These are phyloP conservation scores for Catocala sponsa DNA, from an alignment of 2,888 invertebrate species.

Conservation along the genomic window DNA sequence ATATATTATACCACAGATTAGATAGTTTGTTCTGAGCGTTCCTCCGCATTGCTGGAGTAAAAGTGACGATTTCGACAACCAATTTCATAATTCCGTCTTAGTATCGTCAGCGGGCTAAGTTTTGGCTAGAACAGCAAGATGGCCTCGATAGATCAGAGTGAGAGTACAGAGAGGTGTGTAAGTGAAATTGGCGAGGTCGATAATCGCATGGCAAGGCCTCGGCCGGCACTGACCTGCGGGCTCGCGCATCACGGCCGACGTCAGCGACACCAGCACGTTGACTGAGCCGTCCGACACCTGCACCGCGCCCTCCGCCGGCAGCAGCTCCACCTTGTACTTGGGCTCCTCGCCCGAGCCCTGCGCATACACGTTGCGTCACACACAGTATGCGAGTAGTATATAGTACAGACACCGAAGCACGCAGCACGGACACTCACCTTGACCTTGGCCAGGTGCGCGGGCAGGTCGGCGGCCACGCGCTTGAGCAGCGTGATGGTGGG, in stretches of 20 bases:
- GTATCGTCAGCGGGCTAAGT: slow-evolving; percentile 44
- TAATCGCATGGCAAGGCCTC: slow-evolving; percentile 42
- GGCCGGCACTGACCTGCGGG: slow-evolving; percentile 84
- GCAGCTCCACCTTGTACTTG: slow-evolving; percentile 94
- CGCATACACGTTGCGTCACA: slow-evolving; percentile 1
- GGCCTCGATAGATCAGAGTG: slow-evolving; percentile 37
- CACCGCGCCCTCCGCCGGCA: slow-evolving; percentile 95
- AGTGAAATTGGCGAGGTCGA: slow-evolving; percentile 74
- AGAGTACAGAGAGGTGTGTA: slow-evolving; percentile 41
- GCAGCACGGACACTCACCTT: slow-evolving; percentile 66
- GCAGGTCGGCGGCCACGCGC: slow-evolving; percentile 95
- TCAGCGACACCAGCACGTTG: slow-evolving; percentile 95
- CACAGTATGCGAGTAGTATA: slow-evolving; percentile 44
- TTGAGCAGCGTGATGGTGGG: slow-evolving; percentile 96
- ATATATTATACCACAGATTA: slow-evolving; percentile 59
- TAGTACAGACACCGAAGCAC: slow-evolving; percentile 44
- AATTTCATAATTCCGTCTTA: slow-evolving; percentile 67
- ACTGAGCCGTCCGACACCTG: slow-evolving; percentile 93
- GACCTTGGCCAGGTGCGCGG: slow-evolving; percentile 90
- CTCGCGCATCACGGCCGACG: slow-evolving; percentile 97
- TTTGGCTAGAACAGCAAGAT: slow-evolving; percentile 43
- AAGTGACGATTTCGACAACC: slow-evolving; percentile 77
- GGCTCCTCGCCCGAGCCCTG: slow-evolving; percentile 73
- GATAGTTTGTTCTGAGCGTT: slow-evolving; percentile 87
- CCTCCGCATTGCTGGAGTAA: slow-evolving; percentile 46